Evolutionary conservation across 1,140 invertebrate species (phyloP), one percentile per base, ranked within the genome.

Genomic region (Scaptomyza pallida): DNA sequence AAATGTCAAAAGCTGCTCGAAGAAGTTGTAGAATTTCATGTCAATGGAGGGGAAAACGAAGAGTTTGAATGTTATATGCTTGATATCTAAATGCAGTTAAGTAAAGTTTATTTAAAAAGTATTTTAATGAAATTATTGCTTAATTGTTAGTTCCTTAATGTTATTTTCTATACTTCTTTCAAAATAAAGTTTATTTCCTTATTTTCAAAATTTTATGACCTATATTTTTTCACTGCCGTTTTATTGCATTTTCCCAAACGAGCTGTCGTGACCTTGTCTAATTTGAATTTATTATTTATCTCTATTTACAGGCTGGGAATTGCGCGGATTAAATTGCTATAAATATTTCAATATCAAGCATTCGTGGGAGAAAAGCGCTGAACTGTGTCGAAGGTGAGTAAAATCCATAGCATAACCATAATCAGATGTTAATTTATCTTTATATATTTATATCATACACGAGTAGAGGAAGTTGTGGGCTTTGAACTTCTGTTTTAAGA

Each of bases 281-380:
- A 69, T 59, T 13, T 35, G 26, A 70, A 63, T 59, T 54, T n/a
- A 33, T 63, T 44, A 56, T 62, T 35, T 57, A 15, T 72, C 59
- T 40, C 37, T 48, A 62, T 68, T 90, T 91, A 21, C 94, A 98
- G 97, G 96, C 90, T 98, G 97, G 97, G 96, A 97, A 93, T 93
- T 97, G 72, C 94, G 95, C 92, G 97, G 96, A 80, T 94, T 98
- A 89, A 94, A 97, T 92, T 98, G 97, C 93, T 98, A 98, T 92
- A 97, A 97, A 94, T 98, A 97, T 93, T 98, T 98, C 93, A 97
- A 97, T 92, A 98, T 98, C 89, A 95, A 95, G 92, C 97, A 98
- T 93, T 98, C 97, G 61, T 98, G 97, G 97, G 96, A 97, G 93
- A 97, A 97, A 93, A 97, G 97, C 70, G 97, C 96, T 62, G 96